Evolutionary conservation across 2,888 invertebrate species (phyloP), one percentile per base, ranked within the genome.

Genomic region (Tribolium freemani): DNA sequence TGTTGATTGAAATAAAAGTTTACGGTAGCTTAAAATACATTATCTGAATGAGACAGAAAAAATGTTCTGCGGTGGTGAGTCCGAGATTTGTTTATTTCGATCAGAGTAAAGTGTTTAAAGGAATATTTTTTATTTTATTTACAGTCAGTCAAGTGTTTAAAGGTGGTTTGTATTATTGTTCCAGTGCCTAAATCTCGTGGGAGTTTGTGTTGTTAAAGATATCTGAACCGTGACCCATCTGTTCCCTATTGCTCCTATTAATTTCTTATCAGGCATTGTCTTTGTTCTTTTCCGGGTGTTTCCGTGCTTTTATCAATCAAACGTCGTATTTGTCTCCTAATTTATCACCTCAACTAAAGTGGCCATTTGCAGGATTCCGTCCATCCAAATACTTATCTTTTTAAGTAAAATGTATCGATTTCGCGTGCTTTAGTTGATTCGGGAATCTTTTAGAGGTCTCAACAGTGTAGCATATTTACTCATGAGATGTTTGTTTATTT

Each of bases 401-500:
- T 4, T 21, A 53, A 16, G 16, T 50, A 46, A 45, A 58, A 45
- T 50, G 9, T 53, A 61, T 61, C 31, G 61, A 61, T 61, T 44
- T 21, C 48, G 48, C 13, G 48, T 16, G 11, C 48, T 48, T 48
- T 48, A 48, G 11, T 48, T 48, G 48, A 48, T 48, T 11, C 48
- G 48, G 8, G 48, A 48, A 11, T 16, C 13, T 46, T 46, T 38
- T 38, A 38, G 31, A 46, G 2, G 10, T 50, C 31, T 68, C 48
- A 26, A 26, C 54, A 13, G 56, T 26, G 30, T 61, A 11, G 56
- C 13, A 70, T 83, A 82, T 83, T 82, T 83, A 78, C 82, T 75
- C 74, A 77, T 66, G 77, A 71, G 75, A 78, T 78, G 78, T 76
- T 77, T 85, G 83, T 85, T 85, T 85, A 83, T 84, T 84, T 84